phyloP scores from a whole-genome alignment of 2,113 vertebrate genomes.

The Bubo bubo region DNA sequence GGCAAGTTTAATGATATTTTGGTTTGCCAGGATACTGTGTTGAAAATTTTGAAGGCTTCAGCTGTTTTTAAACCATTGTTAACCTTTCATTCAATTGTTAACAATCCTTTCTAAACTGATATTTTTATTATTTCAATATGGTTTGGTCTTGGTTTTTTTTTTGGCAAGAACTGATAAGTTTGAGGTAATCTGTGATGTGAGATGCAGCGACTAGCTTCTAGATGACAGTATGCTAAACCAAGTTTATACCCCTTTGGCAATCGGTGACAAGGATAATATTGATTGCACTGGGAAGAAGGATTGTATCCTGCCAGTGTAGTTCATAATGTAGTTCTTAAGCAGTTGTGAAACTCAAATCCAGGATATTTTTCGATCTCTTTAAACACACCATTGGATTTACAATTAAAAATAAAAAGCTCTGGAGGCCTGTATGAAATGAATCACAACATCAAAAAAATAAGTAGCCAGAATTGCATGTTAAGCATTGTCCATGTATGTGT shows the following conservation, averaged over 20 bases:
- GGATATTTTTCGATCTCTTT: not conserved
- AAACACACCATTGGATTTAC: not conserved
- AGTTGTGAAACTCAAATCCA: not conserved
- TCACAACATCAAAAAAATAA: not conserved
- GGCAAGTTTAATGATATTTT: constrained; percentile 55
- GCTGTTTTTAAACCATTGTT: constrained; percentile 28
- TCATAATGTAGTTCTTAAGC: not conserved
- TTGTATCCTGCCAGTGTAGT: not conserved
- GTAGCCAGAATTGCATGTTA: not conserved
- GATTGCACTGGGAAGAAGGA: not conserved
- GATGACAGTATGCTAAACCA: not conserved
- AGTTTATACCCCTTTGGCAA: not conserved
- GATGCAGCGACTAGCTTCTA: not conserved
- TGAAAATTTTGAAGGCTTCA: constrained; percentile 30
- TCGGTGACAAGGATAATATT: not conserved
- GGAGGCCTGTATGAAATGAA: not conserved
- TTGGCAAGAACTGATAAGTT: not conserved
- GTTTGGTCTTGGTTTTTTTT: not conserved
- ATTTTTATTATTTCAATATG: not conserved
- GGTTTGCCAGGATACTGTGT: constrained; percentile 15
- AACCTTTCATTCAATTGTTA: constrained; percentile 19
- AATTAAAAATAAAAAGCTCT: not conserved
- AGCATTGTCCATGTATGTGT: not conserved
- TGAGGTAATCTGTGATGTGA: not conserved
- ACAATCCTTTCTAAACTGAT: not conserved